Evolutionary conservation across 2,113 vertebrate species (phyloP).

Genomic region (Cervus canadensis): DNA sequence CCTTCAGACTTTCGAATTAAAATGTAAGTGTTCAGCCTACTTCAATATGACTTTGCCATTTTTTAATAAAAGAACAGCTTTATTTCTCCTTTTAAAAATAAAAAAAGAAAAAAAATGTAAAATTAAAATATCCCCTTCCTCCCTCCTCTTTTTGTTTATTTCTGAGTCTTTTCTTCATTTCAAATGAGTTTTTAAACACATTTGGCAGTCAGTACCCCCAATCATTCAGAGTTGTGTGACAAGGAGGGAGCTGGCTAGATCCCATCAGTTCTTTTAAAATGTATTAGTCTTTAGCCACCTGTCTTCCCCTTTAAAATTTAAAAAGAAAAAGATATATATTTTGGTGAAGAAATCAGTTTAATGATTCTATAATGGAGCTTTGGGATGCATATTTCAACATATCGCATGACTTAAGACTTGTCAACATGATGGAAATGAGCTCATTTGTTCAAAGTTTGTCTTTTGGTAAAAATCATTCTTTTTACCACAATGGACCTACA

Average conservation of each 20-base stretch:
- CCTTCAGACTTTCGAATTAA: not conserved
- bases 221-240: constrained; percentile 70
- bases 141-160: constrained; percentile 62
- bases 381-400: constrained; percentile 53
- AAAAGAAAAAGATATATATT: constrained; percentile 57
- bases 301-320: constrained; percentile 68
- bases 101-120: constrained; percentile 49
- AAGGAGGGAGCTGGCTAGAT: constrained; percentile 61
- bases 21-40: not conserved
- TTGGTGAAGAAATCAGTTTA: constrained; percentile 60
- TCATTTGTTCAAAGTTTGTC: constrained; percentile 48
- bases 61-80: constrained; percentile 42
- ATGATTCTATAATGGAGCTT: constrained; percentile 61
- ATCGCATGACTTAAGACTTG: constrained; percentile 58
- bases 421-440: constrained; percentile 49
- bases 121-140: constrained; percentile 43
- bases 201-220: constrained; percentile 69
- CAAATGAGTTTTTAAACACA: constrained; percentile 72
- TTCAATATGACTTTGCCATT: constrained; percentile 35
- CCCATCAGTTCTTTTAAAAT: constrained; percentile 71
- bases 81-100: constrained; percentile 53
- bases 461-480: constrained; percentile 48
- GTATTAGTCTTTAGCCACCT: constrained; percentile 70
- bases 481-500: not conserved
- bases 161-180: constrained; percentile 70